A percentile compares a stretch with the other conserved stretches of the same genome.
phyloP scores from a whole-genome alignment of 2,797 vertebrate genomes.

The Octomys mimax region DNA sequence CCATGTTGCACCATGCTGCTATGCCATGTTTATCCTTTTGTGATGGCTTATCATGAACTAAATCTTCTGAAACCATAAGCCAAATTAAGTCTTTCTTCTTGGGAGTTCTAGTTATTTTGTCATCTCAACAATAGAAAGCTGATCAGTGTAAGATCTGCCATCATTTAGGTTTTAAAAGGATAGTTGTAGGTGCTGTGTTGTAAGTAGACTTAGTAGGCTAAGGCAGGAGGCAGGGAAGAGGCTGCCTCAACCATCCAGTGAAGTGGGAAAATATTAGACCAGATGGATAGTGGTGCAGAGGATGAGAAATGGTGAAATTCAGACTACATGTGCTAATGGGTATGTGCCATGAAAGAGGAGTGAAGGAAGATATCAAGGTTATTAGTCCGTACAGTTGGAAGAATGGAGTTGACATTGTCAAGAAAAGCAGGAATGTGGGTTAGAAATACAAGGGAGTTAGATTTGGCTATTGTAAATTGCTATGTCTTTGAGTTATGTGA shows the following conservation, averaged over 20 bases:
- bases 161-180: background rate
- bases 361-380: background rate
- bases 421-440: background rate
- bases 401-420: background rate
- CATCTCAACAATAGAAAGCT: background rate
- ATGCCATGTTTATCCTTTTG: background rate
- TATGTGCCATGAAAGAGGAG: background rate
- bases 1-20: background rate
- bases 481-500: background rate
- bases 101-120: background rate
- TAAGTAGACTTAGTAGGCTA: background rate
- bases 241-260: background rate
- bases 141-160: background rate
- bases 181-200: background rate
- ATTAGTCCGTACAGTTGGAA: background rate
- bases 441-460: background rate
- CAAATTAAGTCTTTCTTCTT: background rate
- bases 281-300: too few relatives aligned
- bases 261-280: background rate
- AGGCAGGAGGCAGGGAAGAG: background rate
- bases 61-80: background rate
- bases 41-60: background rate
- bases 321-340: background rate
- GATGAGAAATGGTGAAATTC: background rate
- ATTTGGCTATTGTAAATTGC: background rate